phyloP scores from a whole-genome alignment of 2,113 vertebrate genomes.

The Burhinus oedicnemus region DNA sequence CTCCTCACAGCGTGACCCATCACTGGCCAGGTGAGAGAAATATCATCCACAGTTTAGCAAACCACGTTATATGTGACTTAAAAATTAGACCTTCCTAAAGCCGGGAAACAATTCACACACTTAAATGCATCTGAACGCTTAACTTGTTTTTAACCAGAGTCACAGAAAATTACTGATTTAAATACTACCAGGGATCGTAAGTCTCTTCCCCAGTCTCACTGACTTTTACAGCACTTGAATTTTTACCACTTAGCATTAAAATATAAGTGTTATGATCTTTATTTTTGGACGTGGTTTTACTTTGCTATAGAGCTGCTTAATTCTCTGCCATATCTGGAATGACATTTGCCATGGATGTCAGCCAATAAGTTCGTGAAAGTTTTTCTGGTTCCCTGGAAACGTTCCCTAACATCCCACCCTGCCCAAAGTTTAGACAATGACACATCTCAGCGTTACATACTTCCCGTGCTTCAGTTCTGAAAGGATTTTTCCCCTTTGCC shows the following conservation, averaged over 20 bases:
- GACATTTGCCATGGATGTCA: constrained; percentile 44
- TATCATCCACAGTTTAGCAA: not conserved
- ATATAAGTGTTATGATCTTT: not conserved
- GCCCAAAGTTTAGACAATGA: constrained; percentile 55
- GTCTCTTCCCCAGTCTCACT: not conserved
- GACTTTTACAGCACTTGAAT: not conserved
- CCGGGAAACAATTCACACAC: not conserved
- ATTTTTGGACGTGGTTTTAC: constrained; percentile 21
- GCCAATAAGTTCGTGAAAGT: constrained; percentile 47
- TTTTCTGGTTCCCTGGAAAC: constrained; percentile 64
- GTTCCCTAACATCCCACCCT: constrained; percentile 51
- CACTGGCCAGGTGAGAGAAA: not conserved
- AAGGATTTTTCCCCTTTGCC: constrained; percentile 44
- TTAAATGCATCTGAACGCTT: not conserved
- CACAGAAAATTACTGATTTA: not conserved
- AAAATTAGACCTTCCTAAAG: not conserved
- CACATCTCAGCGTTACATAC: not conserved
- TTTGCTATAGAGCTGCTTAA: constrained; percentile 22
- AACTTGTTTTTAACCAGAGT: not conserved
- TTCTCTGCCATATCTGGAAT: constrained; percentile 57
- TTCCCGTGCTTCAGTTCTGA: constrained; percentile 51
- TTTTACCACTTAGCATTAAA: not conserved
- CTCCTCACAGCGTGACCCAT: not conserved
- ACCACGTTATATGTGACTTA: not conserved
- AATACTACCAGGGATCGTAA: not conserved